A percentile compares a stretch with the other conserved stretches of the same genome.
Conservation (phyloP, 2,113 vertebrate species). For the Tetrax tetrax region DNA sequence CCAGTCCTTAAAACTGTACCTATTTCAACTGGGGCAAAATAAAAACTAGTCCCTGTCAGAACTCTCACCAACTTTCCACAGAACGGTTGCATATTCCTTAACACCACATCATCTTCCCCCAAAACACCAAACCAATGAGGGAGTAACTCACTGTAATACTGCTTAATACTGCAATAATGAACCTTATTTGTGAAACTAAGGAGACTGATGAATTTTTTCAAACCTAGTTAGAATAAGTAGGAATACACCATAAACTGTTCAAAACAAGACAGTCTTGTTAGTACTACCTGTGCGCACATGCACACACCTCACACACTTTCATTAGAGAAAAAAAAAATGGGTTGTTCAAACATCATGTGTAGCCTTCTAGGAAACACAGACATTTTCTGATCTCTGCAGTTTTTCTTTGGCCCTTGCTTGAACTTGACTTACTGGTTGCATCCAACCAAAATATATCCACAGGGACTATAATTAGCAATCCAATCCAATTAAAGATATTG, state of each 20-base stretch:
- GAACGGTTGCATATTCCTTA: neutral
- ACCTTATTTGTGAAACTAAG: neutral
- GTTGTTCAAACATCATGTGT: neutral
- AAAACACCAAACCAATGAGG: neutral
- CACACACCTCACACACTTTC: neutral
- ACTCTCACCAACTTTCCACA: neutral
- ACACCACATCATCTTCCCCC: neutral
- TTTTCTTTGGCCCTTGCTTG: constrained; percentile 28
- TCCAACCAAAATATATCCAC: constrained; percentile 25
- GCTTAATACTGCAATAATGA: too few relatives aligned
- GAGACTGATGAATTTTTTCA: neutral
- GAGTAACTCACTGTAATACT: neutral
- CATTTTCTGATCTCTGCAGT: neutral
- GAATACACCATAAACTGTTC: neutral
- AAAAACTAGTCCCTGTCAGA: neutral
- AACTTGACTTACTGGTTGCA: constrained; percentile 32
- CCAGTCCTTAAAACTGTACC: neutral
- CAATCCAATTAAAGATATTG: constrained; percentile 63
- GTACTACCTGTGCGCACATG: neutral
- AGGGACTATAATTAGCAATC: constrained; percentile 44
- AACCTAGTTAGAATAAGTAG: neutral
- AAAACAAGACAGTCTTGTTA: neutral
- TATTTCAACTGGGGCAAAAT: neutral
- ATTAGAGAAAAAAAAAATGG: neutral
- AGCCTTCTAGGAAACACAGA: neutral